phyloP scores from a whole-genome alignment of 2,888 invertebrate species.

The Phyllotreta cruciferae region DNA sequence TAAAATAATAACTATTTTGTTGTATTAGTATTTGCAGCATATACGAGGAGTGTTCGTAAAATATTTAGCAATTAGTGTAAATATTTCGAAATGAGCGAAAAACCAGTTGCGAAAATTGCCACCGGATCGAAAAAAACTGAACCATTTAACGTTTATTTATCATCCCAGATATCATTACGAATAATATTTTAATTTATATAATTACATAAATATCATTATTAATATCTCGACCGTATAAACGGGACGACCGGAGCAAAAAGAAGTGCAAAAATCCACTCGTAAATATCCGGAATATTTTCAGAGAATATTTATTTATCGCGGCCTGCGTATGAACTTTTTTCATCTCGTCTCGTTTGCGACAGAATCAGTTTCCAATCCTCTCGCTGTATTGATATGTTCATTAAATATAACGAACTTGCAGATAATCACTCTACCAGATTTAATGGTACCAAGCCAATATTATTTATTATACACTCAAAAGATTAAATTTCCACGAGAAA shows the following conservation, averaged over 20 bases:
- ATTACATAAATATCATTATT: conserved; percentile 6
- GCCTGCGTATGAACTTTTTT: neutral
- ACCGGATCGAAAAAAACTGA: too few relatives aligned
- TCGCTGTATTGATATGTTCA: conserved; percentile 2
- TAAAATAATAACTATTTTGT: too few relatives aligned
- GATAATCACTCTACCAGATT: neutral
- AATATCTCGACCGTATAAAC: neutral
- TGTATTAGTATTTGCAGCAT: too few relatives aligned
- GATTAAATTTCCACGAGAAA: conserved; percentile 5
- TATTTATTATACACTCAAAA: neutral
- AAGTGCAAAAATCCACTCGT: neutral
- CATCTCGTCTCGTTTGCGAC: neutral
- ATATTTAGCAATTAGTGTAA: too few relatives aligned
- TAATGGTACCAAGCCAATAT: neutral
- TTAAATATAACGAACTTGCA: conserved; percentile 10
- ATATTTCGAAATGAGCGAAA: too few relatives aligned
- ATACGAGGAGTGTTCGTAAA: too few relatives aligned
- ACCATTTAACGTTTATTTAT: conserved; percentile 2
- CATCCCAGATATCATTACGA: conserved; percentile 7
- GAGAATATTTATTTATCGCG: conserved; percentile 9
- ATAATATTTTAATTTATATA: conserved; percentile 15
- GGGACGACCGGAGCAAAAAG: neutral
- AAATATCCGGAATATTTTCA: conserved; percentile 6
- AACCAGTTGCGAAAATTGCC: too few relatives aligned
- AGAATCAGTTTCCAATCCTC: neutral